Percentiles rank a stretch among this genome's conserved stretches.
Evolutionary conservation across 2,888 invertebrate genomes (phyloP).

Genomic region (Orthosia incerta): DNA sequence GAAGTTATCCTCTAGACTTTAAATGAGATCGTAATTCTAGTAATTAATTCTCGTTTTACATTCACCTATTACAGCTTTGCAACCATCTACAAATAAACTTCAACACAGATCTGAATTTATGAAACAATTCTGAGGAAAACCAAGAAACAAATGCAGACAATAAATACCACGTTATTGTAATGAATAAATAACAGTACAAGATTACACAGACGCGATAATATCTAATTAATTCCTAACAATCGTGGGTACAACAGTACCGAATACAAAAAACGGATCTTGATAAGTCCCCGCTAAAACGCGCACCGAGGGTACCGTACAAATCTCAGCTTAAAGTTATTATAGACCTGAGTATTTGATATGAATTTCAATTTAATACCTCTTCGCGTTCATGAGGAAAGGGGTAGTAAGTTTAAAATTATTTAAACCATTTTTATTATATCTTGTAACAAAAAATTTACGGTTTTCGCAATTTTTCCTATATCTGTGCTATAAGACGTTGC

Average conservation of each 20-base stretch:
- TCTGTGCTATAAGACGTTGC: too few relatives aligned
- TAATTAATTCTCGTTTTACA: neutral
- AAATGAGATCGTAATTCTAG: neutral
- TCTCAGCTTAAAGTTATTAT: too few relatives aligned
- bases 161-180: slow-evolving; percentile 8
- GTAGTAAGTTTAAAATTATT: too few relatives aligned
- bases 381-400: too few relatives aligned
- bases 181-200: slow-evolving; percentile 9
- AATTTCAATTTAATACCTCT: too few relatives aligned
- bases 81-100: neutral
- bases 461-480: too few relatives aligned
- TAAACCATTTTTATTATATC: too few relatives aligned
- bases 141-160: neutral
- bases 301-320: too few relatives aligned
- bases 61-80: neutral
- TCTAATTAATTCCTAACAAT: slow-evolving; percentile 18
- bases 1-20: neutral
- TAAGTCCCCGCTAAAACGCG: neutral
- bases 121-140: slow-evolving; percentile 20
- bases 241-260: slow-evolving; percentile 1
- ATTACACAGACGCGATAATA: slow-evolving; percentile 22
- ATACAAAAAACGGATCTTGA: slow-evolving; percentile 26
- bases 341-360: too few relatives aligned
- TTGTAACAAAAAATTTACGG: too few relatives aligned
- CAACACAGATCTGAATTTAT: slow-evolving; percentile 1